Evolutionary conservation across 1,140 invertebrate genomes (phyloP).

Genomic region (Pseudomyrmex gracilis): DNA sequence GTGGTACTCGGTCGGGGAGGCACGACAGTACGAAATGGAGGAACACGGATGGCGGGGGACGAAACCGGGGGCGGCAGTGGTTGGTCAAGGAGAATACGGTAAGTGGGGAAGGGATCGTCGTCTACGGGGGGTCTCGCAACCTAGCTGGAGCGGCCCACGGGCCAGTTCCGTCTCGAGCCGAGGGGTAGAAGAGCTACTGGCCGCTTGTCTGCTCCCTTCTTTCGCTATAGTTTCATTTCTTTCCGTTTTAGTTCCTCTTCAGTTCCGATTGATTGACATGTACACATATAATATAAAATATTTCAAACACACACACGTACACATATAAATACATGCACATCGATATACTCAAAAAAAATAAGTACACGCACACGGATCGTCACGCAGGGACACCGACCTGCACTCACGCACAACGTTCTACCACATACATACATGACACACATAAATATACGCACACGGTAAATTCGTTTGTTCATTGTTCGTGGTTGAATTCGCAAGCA

Average conservation of each 20-base stretch:
- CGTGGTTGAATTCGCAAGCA: constrained; percentile 62
- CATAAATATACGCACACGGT: constrained; percentile 52
- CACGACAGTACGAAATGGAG: constrained; percentile 38
- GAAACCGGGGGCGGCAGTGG: constrained; percentile 44
- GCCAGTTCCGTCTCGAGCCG: constrained; percentile 82
- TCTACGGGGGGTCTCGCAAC: constrained; percentile 61
- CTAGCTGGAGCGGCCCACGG: constrained; percentile 70
- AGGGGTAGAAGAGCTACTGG: constrained; percentile 84
- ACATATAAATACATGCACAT: constrained; percentile 9
- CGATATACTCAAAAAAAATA: constrained; percentile 12
- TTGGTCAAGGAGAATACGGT: constrained; percentile 39
- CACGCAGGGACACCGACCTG: constrained; percentile 44
- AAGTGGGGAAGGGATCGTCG: neutral
- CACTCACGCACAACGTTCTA: constrained; percentile 38
- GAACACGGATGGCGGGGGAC: constrained; percentile 11
- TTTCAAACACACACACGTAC: constrained; percentile 37
- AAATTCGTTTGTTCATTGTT: constrained; percentile 63
- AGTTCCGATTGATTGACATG: constrained; percentile 78
- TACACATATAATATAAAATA: constrained; percentile 65
- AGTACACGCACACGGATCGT: constrained; percentile 16
- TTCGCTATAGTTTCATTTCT: constrained; percentile 85
- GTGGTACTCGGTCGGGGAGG: constrained; percentile 60
- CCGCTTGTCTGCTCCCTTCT: constrained; percentile 84
- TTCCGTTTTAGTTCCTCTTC: constrained; percentile 83
- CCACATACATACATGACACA: neutral